These are phyloP conservation scores for Cosmopolites sordidus DNA, from an alignment of 2,888 invertebrate genomes.

Conservation along the genomic window DNA sequence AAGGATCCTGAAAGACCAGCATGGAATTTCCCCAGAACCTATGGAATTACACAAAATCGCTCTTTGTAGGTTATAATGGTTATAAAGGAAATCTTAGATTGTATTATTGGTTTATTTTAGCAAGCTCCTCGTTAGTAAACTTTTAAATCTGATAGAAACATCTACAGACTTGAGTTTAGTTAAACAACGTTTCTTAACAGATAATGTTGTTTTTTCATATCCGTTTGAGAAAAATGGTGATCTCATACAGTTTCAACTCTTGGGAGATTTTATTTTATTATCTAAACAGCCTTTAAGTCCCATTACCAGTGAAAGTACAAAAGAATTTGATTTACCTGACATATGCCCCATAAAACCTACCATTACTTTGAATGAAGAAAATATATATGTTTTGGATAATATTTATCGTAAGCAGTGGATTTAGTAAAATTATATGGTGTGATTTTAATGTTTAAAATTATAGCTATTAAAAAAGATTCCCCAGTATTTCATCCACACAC, in stretches of 20 bases:
- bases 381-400: conserved; percentile 61
- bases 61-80: conserved; percentile 43
- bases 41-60: conserved; percentile 69
- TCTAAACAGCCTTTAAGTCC: conserved; percentile 60
- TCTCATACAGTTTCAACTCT: conserved; percentile 60
- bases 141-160: conserved; percentile 66
- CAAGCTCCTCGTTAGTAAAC: conserved; percentile 59
- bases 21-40: conserved; percentile 65
- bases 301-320: conserved; percentile 49
- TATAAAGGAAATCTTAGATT: background rate
- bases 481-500: conserved; percentile 68
- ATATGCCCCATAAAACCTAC: conserved; percentile 72
- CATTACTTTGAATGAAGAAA: conserved; percentile 59
- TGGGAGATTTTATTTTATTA: conserved; percentile 63
- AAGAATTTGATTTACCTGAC: conserved; percentile 60
- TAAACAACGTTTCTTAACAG: conserved; percentile 55
- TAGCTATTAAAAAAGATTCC: conserved; percentile 53
- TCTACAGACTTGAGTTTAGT: conserved; percentile 54
- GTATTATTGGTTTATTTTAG: conserved; percentile 57
- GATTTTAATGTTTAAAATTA: too few species aligned
- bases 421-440: too few species aligned
- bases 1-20: conserved; percentile 68
- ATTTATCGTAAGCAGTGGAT: conserved; percentile 72
- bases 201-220: conserved; percentile 56
- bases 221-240: conserved; percentile 59